These are phyloP conservation scores for Carollia perspicillata DNA, from an alignment of 2,113 vertebrate species.

Conservation along the genomic window DNA sequence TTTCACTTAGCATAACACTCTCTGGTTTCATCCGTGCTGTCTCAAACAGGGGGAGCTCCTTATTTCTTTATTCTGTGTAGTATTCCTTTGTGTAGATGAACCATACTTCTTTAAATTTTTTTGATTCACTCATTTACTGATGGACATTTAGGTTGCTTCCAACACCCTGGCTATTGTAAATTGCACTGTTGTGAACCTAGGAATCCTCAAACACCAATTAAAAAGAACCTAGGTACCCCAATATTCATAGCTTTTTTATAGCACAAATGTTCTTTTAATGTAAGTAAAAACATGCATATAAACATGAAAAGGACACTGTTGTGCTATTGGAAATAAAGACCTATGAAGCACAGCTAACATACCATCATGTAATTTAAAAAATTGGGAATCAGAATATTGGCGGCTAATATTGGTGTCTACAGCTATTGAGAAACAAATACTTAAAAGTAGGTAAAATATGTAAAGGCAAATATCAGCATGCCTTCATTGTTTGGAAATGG, in stretches of 20 bases:
- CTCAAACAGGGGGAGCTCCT: too few species aligned
- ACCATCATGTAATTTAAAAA: neutral
- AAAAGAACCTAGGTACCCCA: too few species aligned
- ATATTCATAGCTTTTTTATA: neutral
- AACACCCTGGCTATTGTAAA: too few species aligned
- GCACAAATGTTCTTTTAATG: neutral
- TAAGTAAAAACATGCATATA: neutral
- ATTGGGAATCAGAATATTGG: neutral
- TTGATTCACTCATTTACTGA: too few species aligned
- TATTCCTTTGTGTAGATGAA: too few species aligned
- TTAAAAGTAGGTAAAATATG: neutral
- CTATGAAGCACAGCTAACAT: neutral
- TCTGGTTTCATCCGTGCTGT: too few species aligned
- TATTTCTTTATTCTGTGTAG: too few species aligned
- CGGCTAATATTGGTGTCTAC: neutral
- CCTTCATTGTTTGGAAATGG: neutral
- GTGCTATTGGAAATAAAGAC: neutral
- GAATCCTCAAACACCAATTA: too few species aligned
- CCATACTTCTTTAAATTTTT: too few species aligned
- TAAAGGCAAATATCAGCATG: neutral
- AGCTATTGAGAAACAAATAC: neutral
- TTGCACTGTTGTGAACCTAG: too few species aligned
- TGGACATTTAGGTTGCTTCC: too few species aligned
- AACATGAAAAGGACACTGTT: neutral
- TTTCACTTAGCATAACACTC: too few species aligned